phyloP scores from a whole-genome alignment of 2,888 invertebrate species.

The Andrena trimmerana region DNA sequence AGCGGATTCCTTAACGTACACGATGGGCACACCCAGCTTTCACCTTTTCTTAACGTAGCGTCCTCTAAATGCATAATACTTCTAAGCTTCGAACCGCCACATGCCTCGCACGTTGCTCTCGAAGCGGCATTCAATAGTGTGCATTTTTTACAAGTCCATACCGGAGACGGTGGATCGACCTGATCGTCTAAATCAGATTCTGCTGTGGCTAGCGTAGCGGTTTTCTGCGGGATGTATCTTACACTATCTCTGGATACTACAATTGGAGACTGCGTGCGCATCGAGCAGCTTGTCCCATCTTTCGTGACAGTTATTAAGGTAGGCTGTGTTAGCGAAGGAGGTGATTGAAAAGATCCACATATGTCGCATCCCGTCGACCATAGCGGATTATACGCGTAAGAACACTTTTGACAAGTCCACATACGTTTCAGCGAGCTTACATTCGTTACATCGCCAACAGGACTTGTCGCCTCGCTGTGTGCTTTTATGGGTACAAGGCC shows the following conservation, averaged over 20 bases:
- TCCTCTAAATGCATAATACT: conserved; percentile 88
- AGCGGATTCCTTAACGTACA: conserved; percentile 94
- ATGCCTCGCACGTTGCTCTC: conserved; percentile 92
- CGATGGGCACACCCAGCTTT: conserved; percentile 89
- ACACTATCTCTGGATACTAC: conserved; percentile 83
- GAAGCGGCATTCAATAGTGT: conserved; percentile 92
- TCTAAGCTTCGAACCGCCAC: conserved; percentile 93
- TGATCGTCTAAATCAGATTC: conserved; percentile 88
- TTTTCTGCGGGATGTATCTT: conserved; percentile 84
- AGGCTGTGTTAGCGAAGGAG: conserved; percentile 88
- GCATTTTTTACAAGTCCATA: conserved; percentile 95
- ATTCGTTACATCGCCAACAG: conserved; percentile 75
- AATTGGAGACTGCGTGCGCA: conserved; percentile 81
- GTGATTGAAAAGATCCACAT: conserved; percentile 90
- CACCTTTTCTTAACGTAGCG: conserved; percentile 90
- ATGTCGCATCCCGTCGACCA: conserved; percentile 93
- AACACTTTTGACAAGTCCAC: conserved; percentile 96
- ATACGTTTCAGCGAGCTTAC: conserved; percentile 86
- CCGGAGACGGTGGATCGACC: conserved; percentile 82
- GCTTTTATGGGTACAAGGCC: conserved; percentile 73
- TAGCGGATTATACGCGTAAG: conserved; percentile 94
- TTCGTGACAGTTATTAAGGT: conserved; percentile 90
- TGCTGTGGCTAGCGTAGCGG: conserved; percentile 81
- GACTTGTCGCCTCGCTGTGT: conserved; percentile 82
- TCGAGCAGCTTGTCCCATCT: conserved; percentile 82